phyloP scores from a whole-genome alignment of 2,113 vertebrate genomes.

The Cynopterus brachyotis region DNA sequence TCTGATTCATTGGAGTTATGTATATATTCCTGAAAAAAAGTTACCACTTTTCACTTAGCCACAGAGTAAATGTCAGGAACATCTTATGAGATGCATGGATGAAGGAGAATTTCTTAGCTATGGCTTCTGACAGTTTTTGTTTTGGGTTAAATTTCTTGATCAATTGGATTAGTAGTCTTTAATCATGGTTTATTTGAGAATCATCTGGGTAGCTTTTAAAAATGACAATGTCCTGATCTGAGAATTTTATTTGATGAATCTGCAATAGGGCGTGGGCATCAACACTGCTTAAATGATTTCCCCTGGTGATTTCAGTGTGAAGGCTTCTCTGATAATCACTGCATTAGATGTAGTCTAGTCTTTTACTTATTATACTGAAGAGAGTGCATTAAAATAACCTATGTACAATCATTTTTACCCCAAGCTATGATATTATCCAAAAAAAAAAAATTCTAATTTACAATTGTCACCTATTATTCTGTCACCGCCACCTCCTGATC shows the following conservation, averaged over 20 bases:
- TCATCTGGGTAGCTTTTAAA: constrained; percentile 10
- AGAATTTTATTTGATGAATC: constrained; percentile 19
- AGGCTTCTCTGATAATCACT: neutral
- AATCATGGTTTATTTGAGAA: neutral
- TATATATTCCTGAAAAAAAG: neutral
- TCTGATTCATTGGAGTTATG: neutral
- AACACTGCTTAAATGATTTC: neutral
- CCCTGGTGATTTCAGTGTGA: neutral
- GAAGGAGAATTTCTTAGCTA: neutral
- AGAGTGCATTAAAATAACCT: neutral
- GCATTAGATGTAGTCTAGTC: neutral
- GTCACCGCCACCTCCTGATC: neutral
- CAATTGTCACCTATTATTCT: neutral
- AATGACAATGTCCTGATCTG: neutral
- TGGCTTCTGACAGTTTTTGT: neutral
- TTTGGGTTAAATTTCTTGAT: neutral
- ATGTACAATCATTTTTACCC: neutral
- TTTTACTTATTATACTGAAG: neutral
- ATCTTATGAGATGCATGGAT: neutral
- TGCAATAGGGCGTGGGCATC: neutral
- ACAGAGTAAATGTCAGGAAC: neutral
- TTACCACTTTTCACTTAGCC: neutral
- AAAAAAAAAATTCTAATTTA: neutral
- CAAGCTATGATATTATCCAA: neutral
- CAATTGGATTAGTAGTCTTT: neutral